These are phyloP conservation scores for Leptobrachium ailaonicum DNA, from an alignment of 2,113 vertebrate species.

Conservation along the genomic window DNA sequence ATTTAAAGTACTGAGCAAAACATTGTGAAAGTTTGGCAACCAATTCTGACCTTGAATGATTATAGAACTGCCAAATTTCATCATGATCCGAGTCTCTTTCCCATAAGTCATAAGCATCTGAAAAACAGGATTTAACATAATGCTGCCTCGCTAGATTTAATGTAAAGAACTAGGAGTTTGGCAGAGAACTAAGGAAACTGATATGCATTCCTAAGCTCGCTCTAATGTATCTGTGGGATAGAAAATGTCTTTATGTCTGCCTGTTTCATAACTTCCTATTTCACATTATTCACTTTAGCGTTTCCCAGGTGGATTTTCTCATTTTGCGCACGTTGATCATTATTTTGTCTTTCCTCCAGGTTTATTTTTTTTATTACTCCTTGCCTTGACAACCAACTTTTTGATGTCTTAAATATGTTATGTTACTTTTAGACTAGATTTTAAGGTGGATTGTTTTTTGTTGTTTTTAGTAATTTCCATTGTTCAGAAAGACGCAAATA, in stretches of 20 bases:
- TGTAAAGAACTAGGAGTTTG: constrained; percentile 42
- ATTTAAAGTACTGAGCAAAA: constrained; percentile 28
- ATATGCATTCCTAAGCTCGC: constrained; percentile 36
- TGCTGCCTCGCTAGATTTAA: constrained; percentile 48
- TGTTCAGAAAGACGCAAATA: constrained; percentile 4
- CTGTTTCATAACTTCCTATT: constrained; percentile 42
- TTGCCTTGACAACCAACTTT: constrained; percentile 19
- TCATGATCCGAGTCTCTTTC: constrained; percentile 45
- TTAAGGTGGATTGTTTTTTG: constrained; percentile 4
- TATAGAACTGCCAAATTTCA: constrained; percentile 48
- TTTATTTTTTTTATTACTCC: background rate
- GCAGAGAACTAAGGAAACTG: constrained; percentile 15
- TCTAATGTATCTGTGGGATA: constrained; percentile 43
- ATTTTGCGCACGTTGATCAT: constrained; percentile 3
- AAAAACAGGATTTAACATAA: constrained; percentile 50
- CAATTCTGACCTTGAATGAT: constrained; percentile 40
- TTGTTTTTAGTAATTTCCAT: constrained; percentile 23
- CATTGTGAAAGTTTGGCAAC: constrained; percentile 34
- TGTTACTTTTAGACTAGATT: constrained; percentile 26
- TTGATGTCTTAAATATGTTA: constrained; percentile 22
- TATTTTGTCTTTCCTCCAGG: background rate
- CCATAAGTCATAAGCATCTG: constrained; percentile 46
- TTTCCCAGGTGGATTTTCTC: constrained; percentile 23
- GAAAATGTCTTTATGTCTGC: constrained; percentile 45
- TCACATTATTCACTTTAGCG: constrained; percentile 40